phyloP scores from a whole-genome alignment of 2,888 invertebrate genomes.

The Schrankia costaestrigalis region DNA sequence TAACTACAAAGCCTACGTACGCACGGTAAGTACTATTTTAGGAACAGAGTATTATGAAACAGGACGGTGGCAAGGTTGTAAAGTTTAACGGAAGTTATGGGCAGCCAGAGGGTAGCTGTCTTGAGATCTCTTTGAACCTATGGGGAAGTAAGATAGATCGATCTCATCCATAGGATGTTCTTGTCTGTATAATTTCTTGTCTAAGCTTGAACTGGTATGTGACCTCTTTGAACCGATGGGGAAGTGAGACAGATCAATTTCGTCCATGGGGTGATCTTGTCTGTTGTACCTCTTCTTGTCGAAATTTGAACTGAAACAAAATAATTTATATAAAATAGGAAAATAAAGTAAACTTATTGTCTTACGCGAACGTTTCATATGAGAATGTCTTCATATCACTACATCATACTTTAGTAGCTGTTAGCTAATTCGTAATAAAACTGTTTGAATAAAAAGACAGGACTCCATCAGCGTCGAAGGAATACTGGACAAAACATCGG shows the following conservation, averaged over 20 bases:
- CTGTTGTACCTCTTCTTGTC: constrained; percentile 64
- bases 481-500: too few species aligned
- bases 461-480: too few species aligned
- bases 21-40: constrained; percentile 11
- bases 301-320: constrained; percentile 40
- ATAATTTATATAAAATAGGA: background rate
- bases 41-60: too few species aligned
- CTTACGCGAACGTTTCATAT: too few species aligned
- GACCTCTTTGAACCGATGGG: constrained; percentile 70
- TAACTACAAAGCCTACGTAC: constrained; percentile 17
- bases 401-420: too few species aligned
- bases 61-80: constrained; percentile 15
- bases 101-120: constrained; percentile 30
- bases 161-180: constrained; percentile 75
- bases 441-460: too few species aligned
- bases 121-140: constrained; percentile 62
- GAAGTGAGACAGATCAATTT: constrained; percentile 70
- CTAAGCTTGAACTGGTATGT: constrained; percentile 45
- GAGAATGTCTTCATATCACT: too few species aligned
- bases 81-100: constrained; percentile 25
- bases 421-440: too few species aligned
- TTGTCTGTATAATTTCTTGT: constrained; percentile 61
- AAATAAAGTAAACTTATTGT: too few species aligned
- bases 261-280: constrained; percentile 71
- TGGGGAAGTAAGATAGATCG: constrained; percentile 69